Percentiles rank a stretch among this genome's conserved stretches.
Conservation (phyloP, 2,113 vertebrate genomes). For the Tichodroma muraria region DNA sequence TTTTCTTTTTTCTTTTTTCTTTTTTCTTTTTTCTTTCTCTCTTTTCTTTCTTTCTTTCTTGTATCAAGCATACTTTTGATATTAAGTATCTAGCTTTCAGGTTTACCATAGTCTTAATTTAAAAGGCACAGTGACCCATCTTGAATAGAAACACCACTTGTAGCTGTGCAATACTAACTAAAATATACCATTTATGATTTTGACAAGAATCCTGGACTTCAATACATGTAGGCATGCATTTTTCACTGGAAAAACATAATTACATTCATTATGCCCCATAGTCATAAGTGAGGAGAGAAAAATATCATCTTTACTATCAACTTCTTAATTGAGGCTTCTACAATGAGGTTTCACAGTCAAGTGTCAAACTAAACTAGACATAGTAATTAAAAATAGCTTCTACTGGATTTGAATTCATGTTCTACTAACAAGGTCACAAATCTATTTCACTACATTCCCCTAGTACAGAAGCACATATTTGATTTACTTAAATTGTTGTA, state of each 20-base stretch:
- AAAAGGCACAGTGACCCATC: neutral
- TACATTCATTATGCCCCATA: neutral
- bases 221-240: neutral
- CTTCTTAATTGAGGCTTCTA: neutral
- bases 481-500: neutral
- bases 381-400: neutral
- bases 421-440: neutral
- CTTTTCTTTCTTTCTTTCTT: too few relatives aligned
- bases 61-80: neutral
- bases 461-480: neutral
- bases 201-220: neutral
- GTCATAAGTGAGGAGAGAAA: neutral
- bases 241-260: neutral
- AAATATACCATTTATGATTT: neutral
- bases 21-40: too few relatives aligned
- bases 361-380: neutral
- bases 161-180: neutral
- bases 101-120: neutral
- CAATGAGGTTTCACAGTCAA: neutral
- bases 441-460: neutral
- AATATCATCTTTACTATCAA: neutral
- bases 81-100: neutral
- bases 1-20: too few relatives aligned
- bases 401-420: neutral
- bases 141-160: neutral